Evolutionary conservation across 2,888 invertebrate genomes (phyloP).

Genomic region (Agrilus cyanescens): DNA sequence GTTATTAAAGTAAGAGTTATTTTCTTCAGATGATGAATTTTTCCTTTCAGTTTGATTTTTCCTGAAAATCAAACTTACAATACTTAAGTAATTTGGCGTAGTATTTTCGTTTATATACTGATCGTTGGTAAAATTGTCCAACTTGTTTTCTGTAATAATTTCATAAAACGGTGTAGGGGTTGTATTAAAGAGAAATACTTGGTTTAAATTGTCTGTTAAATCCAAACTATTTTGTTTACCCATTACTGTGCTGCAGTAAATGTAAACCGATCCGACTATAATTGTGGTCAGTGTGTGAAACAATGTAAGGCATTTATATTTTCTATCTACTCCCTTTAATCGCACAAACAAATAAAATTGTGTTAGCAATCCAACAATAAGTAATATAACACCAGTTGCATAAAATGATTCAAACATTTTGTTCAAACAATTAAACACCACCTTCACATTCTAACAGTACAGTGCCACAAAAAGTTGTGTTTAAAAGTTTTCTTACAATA

Average conservation of each 20-base stretch:
- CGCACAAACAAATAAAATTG: constrained; percentile 22
- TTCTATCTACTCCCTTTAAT: constrained; percentile 18
- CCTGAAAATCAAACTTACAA: no score
- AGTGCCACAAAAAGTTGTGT: no score
- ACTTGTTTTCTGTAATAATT: background rate
- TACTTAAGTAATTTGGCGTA: no score
- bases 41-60: background rate
- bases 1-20: background rate
- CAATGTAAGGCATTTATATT: constrained; percentile 17
- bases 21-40: background rate
- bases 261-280: constrained; percentile 27
- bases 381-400: constrained; percentile 23
- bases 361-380: constrained; percentile 20
- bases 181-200: background rate
- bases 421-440: constrained; percentile 5
- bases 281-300: constrained; percentile 27
- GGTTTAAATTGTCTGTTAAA: background rate
- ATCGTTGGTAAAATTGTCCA: no score
- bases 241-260: constrained; percentile 17
- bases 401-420: constrained; percentile 28
- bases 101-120: no score
- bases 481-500: no score
- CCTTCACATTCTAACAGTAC: background rate
- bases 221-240: background rate
- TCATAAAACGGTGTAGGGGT: no score